A percentile compares a stretch with the other conserved stretches of the same genome.
phyloP scores from a whole-genome alignment of 2,888 invertebrate species.

The Eulithis testata region DNA sequence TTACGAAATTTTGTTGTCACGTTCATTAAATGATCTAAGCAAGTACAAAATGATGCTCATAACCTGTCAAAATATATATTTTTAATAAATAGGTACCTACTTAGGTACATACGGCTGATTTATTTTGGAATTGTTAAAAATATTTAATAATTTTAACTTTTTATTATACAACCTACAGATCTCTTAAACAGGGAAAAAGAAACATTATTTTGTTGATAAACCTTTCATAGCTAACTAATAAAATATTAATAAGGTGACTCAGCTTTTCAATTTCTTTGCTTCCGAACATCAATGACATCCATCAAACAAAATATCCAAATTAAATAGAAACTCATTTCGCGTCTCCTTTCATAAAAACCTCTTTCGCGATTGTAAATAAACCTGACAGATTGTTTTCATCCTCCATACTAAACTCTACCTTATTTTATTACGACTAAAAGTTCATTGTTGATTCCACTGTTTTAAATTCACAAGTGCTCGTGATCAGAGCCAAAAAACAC shows the following conservation, averaged over 20 bases:
- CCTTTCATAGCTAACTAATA: constrained; percentile 15
- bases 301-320: constrained; percentile 57
- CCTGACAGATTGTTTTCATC: constrained; percentile 48
- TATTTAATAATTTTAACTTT: no score
- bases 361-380: constrained; percentile 69
- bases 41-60: no score
- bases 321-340: constrained; percentile 72
- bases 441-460: constrained; percentile 5
- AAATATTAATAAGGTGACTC: constrained; percentile 38
- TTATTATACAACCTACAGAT: no score
- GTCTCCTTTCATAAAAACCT: constrained; percentile 68
- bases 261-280: constrained; percentile 44
- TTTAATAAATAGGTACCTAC: no score
- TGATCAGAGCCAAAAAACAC: background rate
- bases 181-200: no score
- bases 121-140: no score
- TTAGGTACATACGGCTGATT: no score
- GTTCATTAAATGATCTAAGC: no score
- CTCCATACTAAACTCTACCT: constrained; percentile 36
- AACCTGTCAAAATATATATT: no score
- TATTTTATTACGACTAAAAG: constrained; percentile 15
- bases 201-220: background rate
- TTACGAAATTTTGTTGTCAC: no score
- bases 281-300: constrained; percentile 50
- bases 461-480: background rate